phyloP scores from a whole-genome alignment of 2,113 vertebrate species.

The Crotalus helleri region DNA sequence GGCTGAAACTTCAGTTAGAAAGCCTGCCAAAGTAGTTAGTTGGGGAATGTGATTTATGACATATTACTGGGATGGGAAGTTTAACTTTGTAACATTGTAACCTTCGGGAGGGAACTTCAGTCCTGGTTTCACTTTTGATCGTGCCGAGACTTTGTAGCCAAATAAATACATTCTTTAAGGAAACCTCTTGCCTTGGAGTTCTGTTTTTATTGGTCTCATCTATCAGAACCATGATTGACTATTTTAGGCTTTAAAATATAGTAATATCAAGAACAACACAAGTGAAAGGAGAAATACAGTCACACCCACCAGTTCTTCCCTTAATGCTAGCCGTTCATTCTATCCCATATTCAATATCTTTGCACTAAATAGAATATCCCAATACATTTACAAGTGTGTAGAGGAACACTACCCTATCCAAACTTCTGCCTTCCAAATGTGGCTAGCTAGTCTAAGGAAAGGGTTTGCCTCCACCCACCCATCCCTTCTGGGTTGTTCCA shows the following conservation, averaged over 20 bases:
- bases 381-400: background rate
- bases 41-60: too few relatives aligned
- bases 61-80: too few relatives aligned
- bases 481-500: background rate
- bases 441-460: background rate
- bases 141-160: too few relatives aligned
- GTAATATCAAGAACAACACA: background rate
- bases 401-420: background rate
- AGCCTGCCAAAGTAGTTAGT: too few relatives aligned
- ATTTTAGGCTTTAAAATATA: background rate
- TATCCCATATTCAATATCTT: too few relatives aligned
- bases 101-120: too few relatives aligned
- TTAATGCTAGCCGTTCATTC: background rate
- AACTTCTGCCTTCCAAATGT: background rate
- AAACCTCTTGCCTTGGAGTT: too few relatives aligned
- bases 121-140: too few relatives aligned
- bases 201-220: too few relatives aligned
- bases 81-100: too few relatives aligned
- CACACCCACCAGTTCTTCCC: background rate
- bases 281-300: background rate
- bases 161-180: too few relatives aligned
- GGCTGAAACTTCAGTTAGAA: too few relatives aligned
- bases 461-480: background rate
- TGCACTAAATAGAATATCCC: background rate
- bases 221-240: background rate